Evolutionary conservation across 64 coral and sea anemone genomes (phyloP).

Genomic region (Platygyra sinensis): DNA sequence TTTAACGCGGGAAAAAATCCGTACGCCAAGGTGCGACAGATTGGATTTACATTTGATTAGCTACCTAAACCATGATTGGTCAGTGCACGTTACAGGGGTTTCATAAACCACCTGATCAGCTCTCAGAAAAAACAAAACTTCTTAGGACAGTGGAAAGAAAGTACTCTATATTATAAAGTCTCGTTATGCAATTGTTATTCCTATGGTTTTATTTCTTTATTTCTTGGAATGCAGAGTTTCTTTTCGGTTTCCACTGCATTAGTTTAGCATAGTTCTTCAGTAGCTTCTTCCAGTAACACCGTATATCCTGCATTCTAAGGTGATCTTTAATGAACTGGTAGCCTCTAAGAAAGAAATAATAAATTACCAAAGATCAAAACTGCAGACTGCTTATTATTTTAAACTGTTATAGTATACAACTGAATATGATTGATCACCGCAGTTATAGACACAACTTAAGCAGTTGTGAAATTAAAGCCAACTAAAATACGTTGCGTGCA

Average conservation of each 20-base stretch:
- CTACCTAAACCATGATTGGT: neutral
- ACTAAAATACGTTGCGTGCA: too few relatives aligned
- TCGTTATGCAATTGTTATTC: neutral
- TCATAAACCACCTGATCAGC: neutral
- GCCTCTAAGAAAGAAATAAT: slow-evolving; percentile 51
- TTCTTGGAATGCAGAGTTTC: slow-evolving; percentile 60
- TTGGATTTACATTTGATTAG: too few relatives aligned
- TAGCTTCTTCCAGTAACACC: slow-evolving; percentile 88
- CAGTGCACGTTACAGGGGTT: neutral
- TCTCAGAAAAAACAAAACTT: too few relatives aligned
- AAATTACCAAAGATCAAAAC: neutral
- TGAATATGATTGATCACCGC: too few relatives aligned
- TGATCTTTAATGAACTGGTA: slow-evolving; percentile 94
- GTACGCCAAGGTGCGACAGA: too few relatives aligned
- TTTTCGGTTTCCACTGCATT: slow-evolving; percentile 74
- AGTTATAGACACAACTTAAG: too few relatives aligned
- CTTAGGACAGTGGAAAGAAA: neutral
- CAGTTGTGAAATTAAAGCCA: too few relatives aligned
- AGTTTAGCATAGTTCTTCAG: slow-evolving; percentile 87
- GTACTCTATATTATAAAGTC: neutral
- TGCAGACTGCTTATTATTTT: neutral
- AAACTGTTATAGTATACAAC: too few relatives aligned
- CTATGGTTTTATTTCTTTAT: slow-evolving; percentile 65
- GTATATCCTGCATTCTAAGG: slow-evolving; percentile 85
- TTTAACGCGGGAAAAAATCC: too few relatives aligned